phyloP scores from a whole-genome alignment of 2,888 invertebrate genomes.

The Sturmia bella region DNA sequence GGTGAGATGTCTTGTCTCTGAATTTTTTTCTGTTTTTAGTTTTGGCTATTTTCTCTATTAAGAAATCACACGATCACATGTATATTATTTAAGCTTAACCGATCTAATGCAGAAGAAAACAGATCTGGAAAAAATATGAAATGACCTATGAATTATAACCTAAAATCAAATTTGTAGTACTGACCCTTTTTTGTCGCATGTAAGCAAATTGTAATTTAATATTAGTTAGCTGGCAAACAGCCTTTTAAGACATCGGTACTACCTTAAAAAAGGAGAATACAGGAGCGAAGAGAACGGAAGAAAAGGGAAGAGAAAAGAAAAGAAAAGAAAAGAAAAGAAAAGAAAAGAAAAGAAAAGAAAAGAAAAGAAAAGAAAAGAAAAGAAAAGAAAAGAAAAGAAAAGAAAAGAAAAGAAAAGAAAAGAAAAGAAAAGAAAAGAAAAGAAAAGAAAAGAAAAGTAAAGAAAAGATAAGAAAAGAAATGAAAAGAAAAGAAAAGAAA shows the following conservation, averaged over 20 bases:
- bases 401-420: neutral
- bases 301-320: neutral
- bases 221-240: slow-evolving; percentile 37
- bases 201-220: slow-evolving; percentile 62
- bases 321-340: neutral
- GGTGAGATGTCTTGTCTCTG: slow-evolving; percentile 67
- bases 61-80: slow-evolving; percentile 66
- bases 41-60: slow-evolving; percentile 23
- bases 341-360: neutral
- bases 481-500: neutral
- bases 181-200: slow-evolving; percentile 66
- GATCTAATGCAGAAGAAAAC: slow-evolving; percentile 7
- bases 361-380: neutral
- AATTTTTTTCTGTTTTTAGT: slow-evolving; percentile 40
- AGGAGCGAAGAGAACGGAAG: neutral
- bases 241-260: too few relatives aligned
- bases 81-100: slow-evolving; percentile 27
- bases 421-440: neutral
- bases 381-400: neutral
- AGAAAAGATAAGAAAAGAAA: neutral
- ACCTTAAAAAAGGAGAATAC: neutral
- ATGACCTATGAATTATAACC: slow-evolving; percentile 68
- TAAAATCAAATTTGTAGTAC: slow-evolving; percentile 64
- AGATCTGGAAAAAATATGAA: slow-evolving; percentile 19
- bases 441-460: neutral